phyloP scores from a whole-genome alignment of 2,888 invertebrate genomes.

The Epinotia bilunana region DNA sequence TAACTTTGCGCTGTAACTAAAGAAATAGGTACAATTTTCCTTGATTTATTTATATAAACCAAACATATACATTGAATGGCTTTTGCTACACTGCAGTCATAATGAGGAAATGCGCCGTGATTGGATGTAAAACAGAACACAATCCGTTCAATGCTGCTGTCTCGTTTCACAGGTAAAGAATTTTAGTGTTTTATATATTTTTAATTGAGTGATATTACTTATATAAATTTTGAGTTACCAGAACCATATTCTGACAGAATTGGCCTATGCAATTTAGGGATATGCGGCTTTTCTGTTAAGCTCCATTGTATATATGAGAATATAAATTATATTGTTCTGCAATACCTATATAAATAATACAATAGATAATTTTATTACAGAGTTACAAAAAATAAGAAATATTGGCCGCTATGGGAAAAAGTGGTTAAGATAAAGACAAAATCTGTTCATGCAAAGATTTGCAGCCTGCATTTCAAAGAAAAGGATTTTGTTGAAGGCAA shows the following conservation, averaged over 20 bases:
- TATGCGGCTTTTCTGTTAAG: too few species aligned
- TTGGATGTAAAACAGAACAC: constrained; percentile 23
- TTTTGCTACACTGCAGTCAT: constrained; percentile 26
- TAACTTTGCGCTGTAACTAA: not conserved
- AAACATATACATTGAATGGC: not conserved
- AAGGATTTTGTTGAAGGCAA: constrained; percentile 20
- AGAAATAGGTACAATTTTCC: not conserved
- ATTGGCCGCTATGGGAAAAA: constrained; percentile 24
- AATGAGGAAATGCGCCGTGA: constrained; percentile 52
- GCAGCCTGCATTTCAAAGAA: constrained; percentile 32
- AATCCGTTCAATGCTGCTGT: constrained; percentile 4
- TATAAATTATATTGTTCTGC: too few species aligned
- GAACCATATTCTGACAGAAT: too few species aligned
- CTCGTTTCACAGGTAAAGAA: constrained; percentile 25
- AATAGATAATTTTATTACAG: constrained; percentile 6
- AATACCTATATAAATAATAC: not conserved
- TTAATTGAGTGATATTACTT: not conserved
- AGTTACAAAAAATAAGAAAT: constrained; percentile 25
- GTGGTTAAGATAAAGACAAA: constrained; percentile 17
- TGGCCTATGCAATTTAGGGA: too few species aligned
- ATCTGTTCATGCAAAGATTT: constrained; percentile 21
- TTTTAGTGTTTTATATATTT: not conserved
- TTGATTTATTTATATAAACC: not conserved
- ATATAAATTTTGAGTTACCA: not conserved
- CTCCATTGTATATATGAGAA: too few species aligned